Base-by-base conservation (phyloP, 2,113 vertebrate species). In the Leptobrachium leishanense region DNA sequence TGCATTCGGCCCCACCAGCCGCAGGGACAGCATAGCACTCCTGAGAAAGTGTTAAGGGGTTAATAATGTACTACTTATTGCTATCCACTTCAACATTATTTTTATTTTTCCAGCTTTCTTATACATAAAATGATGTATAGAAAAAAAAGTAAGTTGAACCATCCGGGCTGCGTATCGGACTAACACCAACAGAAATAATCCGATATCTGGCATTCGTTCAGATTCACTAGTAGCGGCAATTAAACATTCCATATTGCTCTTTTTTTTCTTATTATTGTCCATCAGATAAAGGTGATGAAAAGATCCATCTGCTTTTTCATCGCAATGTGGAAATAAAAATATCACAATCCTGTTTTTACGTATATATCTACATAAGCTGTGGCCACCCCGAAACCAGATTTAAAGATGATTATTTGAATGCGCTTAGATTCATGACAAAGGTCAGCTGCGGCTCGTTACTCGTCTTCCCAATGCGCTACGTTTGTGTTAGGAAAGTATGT, bases 401-500 rank as follows among this genome's bases (percentile, higher is more conserved):
- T 65, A 65, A 20, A 2, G 20, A 65, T 65, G 2, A 5, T 20
- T n/a, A 4, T 9, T 31, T 9, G 20, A 31, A 1, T 65, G 2
- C 13, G 55, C 3, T 12, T 15, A 59, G 13, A 59, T 11, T 59
- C 9, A 59, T 13, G 55, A 54, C 11, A 11, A 59, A 13, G 55
- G 10, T 12, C 55, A 59, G 13, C 55, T 2, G 9, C 13, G 4
- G 9, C 13, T 59, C 11, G 10, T 59, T 12, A 59, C 6, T 3
- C 6, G 50, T 15, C 13, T 59, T 59, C 13, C 55, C 9, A 59
- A 59, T 59, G 55, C 85, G 82, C 88, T 86, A 64, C 82, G 55
- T 15, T 64, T 68, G 13, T 79, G 74, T n/a, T 79, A 62, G 44
- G 50, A 78, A n/a, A 20, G 55, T 87, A 76, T 82, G 79, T 84